Percentiles rank a stretch among this genome's conserved stretches.
phyloP scores from a whole-genome alignment of 2,797 vertebrate genomes.

The Lutjanus campechanus region DNA sequence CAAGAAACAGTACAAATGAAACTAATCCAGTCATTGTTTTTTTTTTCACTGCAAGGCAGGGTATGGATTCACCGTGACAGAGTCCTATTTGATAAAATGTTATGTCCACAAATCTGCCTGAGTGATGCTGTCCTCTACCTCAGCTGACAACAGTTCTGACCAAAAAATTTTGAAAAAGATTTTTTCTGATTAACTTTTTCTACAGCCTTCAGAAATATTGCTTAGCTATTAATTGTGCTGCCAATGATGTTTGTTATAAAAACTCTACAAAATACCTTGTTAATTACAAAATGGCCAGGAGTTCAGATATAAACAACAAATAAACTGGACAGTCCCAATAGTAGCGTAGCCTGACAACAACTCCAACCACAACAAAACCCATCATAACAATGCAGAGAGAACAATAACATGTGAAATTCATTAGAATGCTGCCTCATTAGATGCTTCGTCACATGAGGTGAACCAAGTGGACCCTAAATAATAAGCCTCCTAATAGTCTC shows the following conservation, averaged over 20 bases:
- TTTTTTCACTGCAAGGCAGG: neutral
- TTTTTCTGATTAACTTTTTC: neutral
- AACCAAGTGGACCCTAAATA: neutral
- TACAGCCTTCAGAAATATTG: neutral
- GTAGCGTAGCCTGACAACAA: neutral
- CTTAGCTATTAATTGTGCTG: neutral
- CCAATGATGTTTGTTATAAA: neutral
- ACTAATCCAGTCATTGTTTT: constrained; percentile 28
- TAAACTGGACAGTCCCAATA: neutral
- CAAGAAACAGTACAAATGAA: constrained; percentile 37
- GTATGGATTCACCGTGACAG: neutral
- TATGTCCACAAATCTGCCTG: neutral
- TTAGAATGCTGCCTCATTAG: constrained; percentile 6
- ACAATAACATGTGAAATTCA: constrained; percentile 9
- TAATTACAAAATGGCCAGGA: neutral
- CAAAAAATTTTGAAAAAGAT: too few relatives aligned
- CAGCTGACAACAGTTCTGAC: neutral
- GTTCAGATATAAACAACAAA: neutral
- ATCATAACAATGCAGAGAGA: neutral
- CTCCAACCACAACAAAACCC: neutral
- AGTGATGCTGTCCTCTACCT: neutral
- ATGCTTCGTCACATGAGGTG: constrained; percentile 9
- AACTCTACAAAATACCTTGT: neutral
- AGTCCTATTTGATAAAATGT: neutral
- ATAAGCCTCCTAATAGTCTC: neutral